These are phyloP conservation scores for Drosophila tsacasi DNA, from an alignment of 1,140 invertebrate species.

Conservation along the genomic window DNA sequence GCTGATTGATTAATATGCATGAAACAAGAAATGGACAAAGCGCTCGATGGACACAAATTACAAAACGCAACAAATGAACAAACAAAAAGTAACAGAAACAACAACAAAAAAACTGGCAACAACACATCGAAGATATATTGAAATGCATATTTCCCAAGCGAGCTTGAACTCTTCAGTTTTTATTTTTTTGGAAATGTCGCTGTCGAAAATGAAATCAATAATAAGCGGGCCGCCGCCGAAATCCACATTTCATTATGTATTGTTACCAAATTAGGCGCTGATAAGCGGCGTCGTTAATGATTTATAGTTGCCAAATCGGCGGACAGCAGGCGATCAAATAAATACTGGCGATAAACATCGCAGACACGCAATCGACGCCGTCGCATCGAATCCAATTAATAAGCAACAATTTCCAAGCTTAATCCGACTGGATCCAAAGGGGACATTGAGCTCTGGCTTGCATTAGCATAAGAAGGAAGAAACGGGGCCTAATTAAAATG, in stretches of 20 bases:
- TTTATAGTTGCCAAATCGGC: constrained; percentile 74
- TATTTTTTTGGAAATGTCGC: constrained; percentile 32
- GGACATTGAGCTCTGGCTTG: constrained; percentile 43
- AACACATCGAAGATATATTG: constrained; percentile 13
- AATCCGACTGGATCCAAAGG: background rate
- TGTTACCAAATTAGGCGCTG: constrained; percentile 60
- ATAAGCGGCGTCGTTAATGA: constrained; percentile 71
- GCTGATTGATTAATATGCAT: constrained; percentile 77
- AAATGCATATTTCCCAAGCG: constrained; percentile 63
- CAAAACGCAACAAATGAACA: constrained; percentile 61
- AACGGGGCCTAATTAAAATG: constrained; percentile 57
- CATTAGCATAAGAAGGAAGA: constrained; percentile 53
- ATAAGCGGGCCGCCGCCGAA: constrained; percentile 39
- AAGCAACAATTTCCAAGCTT: constrained; percentile 59
- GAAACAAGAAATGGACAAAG: constrained; percentile 55
- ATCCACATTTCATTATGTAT: constrained; percentile 67
- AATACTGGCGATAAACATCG: constrained; percentile 58
- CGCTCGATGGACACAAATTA: constrained; percentile 68
- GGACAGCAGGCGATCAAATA: constrained; percentile 54
- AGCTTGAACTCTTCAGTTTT: constrained; percentile 51
- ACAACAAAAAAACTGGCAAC: constrained; percentile 17
- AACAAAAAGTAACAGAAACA: constrained; percentile 28
- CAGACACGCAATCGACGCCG: constrained; percentile 32
- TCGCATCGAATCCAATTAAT: constrained; percentile 64
- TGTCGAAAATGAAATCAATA: constrained; percentile 65